phyloP scores from a whole-genome alignment of 1,140 invertebrate species.

The Agraylea sexmaculata region DNA sequence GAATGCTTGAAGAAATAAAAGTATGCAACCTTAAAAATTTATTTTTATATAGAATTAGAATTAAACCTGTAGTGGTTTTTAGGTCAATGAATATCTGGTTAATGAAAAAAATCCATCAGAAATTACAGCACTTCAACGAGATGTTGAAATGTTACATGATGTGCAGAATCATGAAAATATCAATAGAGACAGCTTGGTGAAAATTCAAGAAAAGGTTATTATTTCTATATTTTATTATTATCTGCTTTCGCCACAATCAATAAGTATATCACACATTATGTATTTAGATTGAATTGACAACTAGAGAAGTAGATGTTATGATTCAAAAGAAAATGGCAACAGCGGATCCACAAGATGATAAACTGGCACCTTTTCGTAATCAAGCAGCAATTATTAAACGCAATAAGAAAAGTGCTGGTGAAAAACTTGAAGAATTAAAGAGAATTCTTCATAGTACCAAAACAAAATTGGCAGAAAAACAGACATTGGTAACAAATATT shows the following conservation, averaged over 20 bases:
- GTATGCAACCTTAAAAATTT: slow-evolving; percentile 25
- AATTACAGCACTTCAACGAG: slow-evolving; percentile 45
- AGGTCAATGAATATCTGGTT: slow-evolving; percentile 60
- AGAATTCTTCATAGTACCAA: slow-evolving; percentile 47
- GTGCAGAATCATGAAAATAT: slow-evolving; percentile 55
- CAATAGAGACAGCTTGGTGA: slow-evolving; percentile 53
- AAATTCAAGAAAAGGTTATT: slow-evolving; percentile 49
- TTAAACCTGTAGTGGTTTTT: slow-evolving; percentile 16
- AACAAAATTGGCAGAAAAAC: slow-evolving; percentile 39
- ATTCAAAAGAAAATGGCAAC: slow-evolving; percentile 40
- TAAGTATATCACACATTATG: slow-evolving; percentile 1
- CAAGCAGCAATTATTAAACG: slow-evolving; percentile 68
- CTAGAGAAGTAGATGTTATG: slow-evolving; percentile 47
- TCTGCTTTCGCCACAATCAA: too few relatives aligned
- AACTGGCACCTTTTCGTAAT: slow-evolving; percentile 70
- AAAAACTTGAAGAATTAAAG: slow-evolving; percentile 53
- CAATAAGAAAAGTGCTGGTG: slow-evolving; percentile 63
- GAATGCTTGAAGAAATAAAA: slow-evolving; percentile 65
- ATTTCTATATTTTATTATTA: slow-evolving; percentile 3
- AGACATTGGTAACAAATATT: slow-evolving; percentile 28
- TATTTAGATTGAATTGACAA: slow-evolving; percentile 46
- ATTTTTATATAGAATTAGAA: neutral
- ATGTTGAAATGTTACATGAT: slow-evolving; percentile 54
- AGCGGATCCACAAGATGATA: slow-evolving; percentile 47
- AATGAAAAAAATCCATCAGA: slow-evolving; percentile 72